Evolutionary conservation across 2,113 vertebrate species (phyloP).

Genomic region (Hoplias malabaricus): DNA sequence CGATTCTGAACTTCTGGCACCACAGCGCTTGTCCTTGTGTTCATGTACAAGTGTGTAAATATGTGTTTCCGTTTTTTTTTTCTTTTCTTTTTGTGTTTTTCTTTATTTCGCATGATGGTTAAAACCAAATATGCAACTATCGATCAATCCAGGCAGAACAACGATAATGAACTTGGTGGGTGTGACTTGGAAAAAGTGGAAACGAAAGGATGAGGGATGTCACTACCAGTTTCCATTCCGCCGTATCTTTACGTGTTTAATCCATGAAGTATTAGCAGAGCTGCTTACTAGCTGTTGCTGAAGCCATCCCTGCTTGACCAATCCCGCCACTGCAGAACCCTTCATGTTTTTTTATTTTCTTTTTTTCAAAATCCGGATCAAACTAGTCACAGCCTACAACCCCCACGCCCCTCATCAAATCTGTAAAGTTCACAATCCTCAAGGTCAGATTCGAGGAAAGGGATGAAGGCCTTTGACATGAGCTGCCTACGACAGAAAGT

Average conservation of each 20-base stretch:
- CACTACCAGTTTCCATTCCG: slow-evolving; percentile 44
- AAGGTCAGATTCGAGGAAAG: slow-evolving; percentile 23
- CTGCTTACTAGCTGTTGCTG: neutral
- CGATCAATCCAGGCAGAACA: slow-evolving; percentile 13
- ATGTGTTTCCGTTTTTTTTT: slow-evolving; percentile 9
- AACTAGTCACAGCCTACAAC: slow-evolving; percentile 8
- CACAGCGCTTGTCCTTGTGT: slow-evolving; percentile 58
- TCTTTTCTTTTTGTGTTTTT: neutral
- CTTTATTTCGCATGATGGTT: slow-evolving; percentile 28
- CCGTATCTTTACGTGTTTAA: neutral
- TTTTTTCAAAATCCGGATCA: neutral
- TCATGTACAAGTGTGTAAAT: slow-evolving; percentile 43
- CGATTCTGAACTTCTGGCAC: slow-evolving; percentile 33
- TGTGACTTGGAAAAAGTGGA: slow-evolving; percentile 6
- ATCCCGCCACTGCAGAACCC: neutral
- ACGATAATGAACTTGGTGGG: neutral
- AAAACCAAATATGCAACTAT: neutral
- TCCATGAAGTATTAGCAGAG: neutral
- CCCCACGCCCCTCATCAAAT: neutral
- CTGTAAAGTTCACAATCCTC: slow-evolving; percentile 9
- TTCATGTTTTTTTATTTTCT: neutral
- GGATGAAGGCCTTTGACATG: slow-evolving; percentile 51
- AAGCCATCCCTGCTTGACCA: neutral
- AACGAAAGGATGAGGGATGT: slow-evolving; percentile 5
- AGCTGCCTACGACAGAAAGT: slow-evolving; percentile 67